phyloP scores from a whole-genome alignment of 92 coral and sea anemone species.

The Galaxea fascicularis region DNA sequence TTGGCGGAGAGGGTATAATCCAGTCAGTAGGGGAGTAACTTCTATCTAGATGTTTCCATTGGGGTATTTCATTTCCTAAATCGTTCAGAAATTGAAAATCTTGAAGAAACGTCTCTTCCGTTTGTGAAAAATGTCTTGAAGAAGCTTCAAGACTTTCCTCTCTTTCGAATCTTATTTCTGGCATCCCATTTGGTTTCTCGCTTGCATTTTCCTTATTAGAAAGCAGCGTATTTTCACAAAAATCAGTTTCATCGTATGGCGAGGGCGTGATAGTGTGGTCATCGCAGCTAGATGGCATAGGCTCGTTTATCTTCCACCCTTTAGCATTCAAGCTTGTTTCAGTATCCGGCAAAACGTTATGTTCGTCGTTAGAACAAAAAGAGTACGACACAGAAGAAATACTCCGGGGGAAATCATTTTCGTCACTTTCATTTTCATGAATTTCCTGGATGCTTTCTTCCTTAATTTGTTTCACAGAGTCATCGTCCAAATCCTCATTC shows the following conservation, averaged over 20 bases:
- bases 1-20: slow-evolving; percentile 85
- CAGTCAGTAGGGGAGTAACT: slow-evolving; percentile 68
- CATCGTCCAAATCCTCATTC: background rate
- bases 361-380: background rate
- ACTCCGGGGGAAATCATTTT: too few relatives aligned
- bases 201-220: background rate
- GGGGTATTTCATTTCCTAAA: background rate
- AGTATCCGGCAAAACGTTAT: background rate
- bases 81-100: background rate
- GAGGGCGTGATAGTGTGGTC: background rate
- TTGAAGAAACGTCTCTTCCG: background rate
- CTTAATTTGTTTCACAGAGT: background rate
- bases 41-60: slow-evolving; percentile 5
- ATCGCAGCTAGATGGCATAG: background rate
- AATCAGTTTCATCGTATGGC: background rate
- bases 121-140: background rate
- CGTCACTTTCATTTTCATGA: background rate
- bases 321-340: background rate
- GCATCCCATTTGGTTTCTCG: background rate
- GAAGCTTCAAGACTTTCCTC: background rate
- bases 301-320: background rate
- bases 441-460: background rate
- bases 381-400: background rate
- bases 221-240: background rate
- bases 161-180: too few relatives aligned